These are phyloP conservation scores for Stichodactyla helianthus DNA, from an alignment of 64 coral and sea anemone genomes.

Conservation along the genomic window DNA sequence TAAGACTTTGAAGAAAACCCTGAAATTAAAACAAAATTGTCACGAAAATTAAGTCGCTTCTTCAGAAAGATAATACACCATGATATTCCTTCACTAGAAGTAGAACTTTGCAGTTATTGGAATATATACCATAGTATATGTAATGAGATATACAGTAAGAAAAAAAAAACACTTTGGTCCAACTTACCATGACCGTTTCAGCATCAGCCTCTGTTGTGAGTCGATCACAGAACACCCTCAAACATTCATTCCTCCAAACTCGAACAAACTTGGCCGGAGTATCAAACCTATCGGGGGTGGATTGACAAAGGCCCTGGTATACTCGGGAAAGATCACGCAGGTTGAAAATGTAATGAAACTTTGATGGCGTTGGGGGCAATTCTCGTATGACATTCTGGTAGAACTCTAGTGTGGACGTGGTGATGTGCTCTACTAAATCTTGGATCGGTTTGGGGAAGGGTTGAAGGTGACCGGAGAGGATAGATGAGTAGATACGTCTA, in stretches of 20 bases:
- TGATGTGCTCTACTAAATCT: constrained; percentile 66
- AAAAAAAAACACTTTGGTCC: background rate
- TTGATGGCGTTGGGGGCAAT: constrained; percentile 87
- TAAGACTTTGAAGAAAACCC: constrained; percentile 76
- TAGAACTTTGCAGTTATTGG: too few species aligned
- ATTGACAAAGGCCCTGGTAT: constrained; percentile 91
- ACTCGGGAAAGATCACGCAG: constrained; percentile 93
- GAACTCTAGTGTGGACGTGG: constrained; percentile 77
- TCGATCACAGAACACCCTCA: constrained; percentile 98
- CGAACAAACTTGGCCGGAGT: constrained; percentile 81
- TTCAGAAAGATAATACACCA: too few species aligned
- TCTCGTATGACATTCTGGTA: constrained; percentile 83
- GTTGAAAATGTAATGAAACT: constrained; percentile 99
- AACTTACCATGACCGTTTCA: constrained; percentile 77
- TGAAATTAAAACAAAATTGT: constrained; percentile 7
- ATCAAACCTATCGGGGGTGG: constrained; percentile 89
- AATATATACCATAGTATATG: too few species aligned
- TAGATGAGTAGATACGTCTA: constrained; percentile 89
- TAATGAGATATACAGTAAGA: too few species aligned
- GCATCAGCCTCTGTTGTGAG: constrained; percentile 74
- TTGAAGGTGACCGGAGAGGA: constrained; percentile 83
- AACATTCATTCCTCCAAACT: constrained; percentile 93
- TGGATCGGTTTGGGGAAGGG: constrained; percentile 84
- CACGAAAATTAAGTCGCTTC: background rate
- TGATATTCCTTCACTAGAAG: too few species aligned